These are phyloP conservation scores for Oedothorax gibbosus DNA, from an alignment of 1,140 invertebrate genomes.

Conservation along the genomic window DNA sequence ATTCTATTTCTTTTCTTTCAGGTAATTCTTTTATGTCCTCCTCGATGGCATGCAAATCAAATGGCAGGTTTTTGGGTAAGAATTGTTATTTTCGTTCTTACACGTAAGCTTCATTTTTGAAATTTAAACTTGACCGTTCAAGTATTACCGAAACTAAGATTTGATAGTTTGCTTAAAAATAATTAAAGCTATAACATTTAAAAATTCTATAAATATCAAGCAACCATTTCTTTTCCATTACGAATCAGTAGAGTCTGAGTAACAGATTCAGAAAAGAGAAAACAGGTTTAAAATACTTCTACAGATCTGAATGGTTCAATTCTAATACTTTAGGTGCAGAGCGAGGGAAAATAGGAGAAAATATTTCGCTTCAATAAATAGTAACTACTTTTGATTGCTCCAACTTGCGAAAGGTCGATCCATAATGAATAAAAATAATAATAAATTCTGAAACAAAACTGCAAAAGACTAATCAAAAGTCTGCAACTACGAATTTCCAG, in stretches of 20 bases:
- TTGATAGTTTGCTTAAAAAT: too few relatives aligned
- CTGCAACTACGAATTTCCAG: slow-evolving; percentile 2
- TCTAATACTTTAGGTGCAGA: slow-evolving; percentile 33
- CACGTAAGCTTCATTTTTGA: too few relatives aligned
- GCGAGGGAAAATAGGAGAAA: slow-evolving; percentile 26
- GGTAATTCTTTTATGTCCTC: slow-evolving; percentile 35
- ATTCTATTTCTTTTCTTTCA: not conserved
- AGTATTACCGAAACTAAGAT: too few relatives aligned
- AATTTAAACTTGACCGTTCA: too few relatives aligned
- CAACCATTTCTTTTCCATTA: too few relatives aligned
- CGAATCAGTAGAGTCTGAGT: too few relatives aligned
- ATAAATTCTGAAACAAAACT: slow-evolving; percentile 28
- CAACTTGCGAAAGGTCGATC: not conserved
- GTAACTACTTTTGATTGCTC: slow-evolving; percentile 7
- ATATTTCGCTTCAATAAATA: slow-evolving; percentile 44
- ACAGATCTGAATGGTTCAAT: slow-evolving; percentile 5
- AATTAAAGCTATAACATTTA: too few relatives aligned
- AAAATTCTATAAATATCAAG: too few relatives aligned
- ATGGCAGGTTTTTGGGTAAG: slow-evolving; percentile 11
- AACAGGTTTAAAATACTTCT: too few relatives aligned
- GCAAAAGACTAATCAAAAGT: slow-evolving; percentile 38
- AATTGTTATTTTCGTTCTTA: not conserved
- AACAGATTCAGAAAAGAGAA: too few relatives aligned
- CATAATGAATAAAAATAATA: not conserved
- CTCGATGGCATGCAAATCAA: slow-evolving; percentile 5